These are phyloP conservation scores for Anarsia innoxiella DNA, from an alignment of 2,888 invertebrate species.

Conservation along the genomic window DNA sequence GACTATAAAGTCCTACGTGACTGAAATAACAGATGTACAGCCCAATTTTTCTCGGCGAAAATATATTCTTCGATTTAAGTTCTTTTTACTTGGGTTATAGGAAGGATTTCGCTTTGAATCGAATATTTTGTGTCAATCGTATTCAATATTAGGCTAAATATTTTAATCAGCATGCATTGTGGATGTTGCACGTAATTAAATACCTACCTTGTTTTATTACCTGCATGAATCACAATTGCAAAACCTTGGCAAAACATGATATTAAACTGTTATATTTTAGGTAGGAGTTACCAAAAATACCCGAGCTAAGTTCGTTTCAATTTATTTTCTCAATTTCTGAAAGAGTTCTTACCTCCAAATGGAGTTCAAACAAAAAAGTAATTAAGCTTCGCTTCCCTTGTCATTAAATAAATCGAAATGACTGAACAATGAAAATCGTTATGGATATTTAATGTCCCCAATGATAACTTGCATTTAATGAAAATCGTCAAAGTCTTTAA, in stretches of 20 bases:
- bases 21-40: slow-evolving; percentile 38
- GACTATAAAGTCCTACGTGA: slow-evolving; percentile 58
- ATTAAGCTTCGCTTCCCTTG: slow-evolving; percentile 44
- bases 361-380: slow-evolving; percentile 52
- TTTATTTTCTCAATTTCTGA: slow-evolving; percentile 31
- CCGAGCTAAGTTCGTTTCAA: slow-evolving; percentile 31
- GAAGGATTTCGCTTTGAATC: too few species aligned
- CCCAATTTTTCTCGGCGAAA: slow-evolving; percentile 7
- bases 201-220: too few species aligned
- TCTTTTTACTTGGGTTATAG: too few species aligned
- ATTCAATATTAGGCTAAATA: too few species aligned
- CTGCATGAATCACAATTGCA: too few species aligned
- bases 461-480: neutral
- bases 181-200: too few species aligned
- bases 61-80: neutral
- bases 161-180: too few species aligned
- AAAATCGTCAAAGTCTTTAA: too few species aligned
- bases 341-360: slow-evolving; percentile 21
- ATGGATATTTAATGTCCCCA: slow-evolving; percentile 10
- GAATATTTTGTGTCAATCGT: too few species aligned
- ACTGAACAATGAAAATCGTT: slow-evolving; percentile 31
- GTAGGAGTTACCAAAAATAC: too few species aligned
- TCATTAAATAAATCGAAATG: slow-evolving; percentile 44
- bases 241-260: too few species aligned
- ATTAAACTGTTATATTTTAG: too few species aligned